Evolutionary conservation across 2,113 vertebrate genomes (phyloP).

Genomic region (Chloropsis cyanopogon): DNA sequence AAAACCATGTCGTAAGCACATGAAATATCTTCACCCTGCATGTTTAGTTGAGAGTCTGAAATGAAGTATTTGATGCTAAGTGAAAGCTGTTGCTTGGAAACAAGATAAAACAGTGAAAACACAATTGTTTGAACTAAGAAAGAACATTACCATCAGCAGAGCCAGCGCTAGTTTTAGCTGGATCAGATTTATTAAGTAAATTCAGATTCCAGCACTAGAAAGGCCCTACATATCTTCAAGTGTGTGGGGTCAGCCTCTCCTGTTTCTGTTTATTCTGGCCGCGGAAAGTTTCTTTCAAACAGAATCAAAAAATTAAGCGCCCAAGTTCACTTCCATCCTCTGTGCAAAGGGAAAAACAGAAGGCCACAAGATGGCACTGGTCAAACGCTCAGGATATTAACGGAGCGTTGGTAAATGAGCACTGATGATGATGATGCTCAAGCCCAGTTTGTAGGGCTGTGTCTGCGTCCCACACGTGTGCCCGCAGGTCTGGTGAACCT

Average conservation of each 20-base stretch:
- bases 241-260: not conserved
- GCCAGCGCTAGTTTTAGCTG: not conserved
- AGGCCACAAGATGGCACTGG: constrained; percentile 58
- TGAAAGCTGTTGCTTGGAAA: constrained; percentile 33
- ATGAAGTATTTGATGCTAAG: not conserved
- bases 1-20: not conserved
- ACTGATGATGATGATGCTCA: not conserved
- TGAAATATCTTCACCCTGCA: not conserved
- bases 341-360: too few relatives aligned
- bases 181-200: not conserved
- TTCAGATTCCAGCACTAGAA: not conserved
- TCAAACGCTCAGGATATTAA: not conserved
- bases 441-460: not conserved
- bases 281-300: not conserved
- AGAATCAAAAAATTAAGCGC: not conserved
- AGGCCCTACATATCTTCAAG: not conserved
- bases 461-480: not conserved
- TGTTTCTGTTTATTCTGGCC: not conserved
- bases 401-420: not conserved
- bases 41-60: not conserved
- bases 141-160: not conserved
- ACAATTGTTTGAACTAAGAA: not conserved
- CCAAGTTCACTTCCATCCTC: not conserved
- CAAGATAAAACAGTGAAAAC: constrained; percentile 14
- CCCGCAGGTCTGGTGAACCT: not conserved